Evolutionary conservation across 2,888 invertebrate species (phyloP), one percentile per base, ranked within the genome.

Genomic region (Syrista parreyssii): DNA sequence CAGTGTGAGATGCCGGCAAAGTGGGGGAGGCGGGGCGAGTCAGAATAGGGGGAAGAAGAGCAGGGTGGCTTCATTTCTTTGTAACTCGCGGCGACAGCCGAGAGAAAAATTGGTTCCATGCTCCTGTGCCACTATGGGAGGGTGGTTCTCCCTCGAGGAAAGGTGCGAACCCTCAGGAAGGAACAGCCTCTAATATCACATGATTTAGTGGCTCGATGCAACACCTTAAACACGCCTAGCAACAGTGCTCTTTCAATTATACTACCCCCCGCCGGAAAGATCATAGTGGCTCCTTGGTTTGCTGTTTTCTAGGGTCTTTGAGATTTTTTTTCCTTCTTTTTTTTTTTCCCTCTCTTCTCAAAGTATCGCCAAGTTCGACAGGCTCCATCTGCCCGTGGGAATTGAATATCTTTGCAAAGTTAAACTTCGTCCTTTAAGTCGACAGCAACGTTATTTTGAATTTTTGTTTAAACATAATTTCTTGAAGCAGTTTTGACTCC

Each of bases 51-150:
- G 71, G 33, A 33, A 71, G 69, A 75, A 80, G 71, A 78, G 78
- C 77, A 78, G 83, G 82, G 81, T 79, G 84, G 83, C 85, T 87
- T 86, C 87, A 85, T 89, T 84, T 88, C 87, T 87, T 86, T 86
- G 88, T 90, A 89, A 90, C 88, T 88, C 87, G 86, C 83, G 83
- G 85, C 86, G 90, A 90, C 89, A 89, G 87, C 84, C 82, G 84
- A 81, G 86, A 89, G 89, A 90, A 90, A 89, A 90, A 90, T 90
- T 90, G 90, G 88, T 86, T 88, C 82, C 76, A 76, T 78, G 80
- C 78, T 78, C 76, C 71, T 4, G 31, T 71, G 32, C 12, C 71
- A 55, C 23, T 55, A 23, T 3, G 71, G 71, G 71, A 32, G 31
- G 71, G 4, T 9, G 71, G 71, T 71, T 55, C 75, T 68, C 31